Evolutionary conservation across 2,797 vertebrate genomes (phyloP), one percentile per base, ranked within the genome.

Genomic region (Hephaestus fuliginosus): DNA sequence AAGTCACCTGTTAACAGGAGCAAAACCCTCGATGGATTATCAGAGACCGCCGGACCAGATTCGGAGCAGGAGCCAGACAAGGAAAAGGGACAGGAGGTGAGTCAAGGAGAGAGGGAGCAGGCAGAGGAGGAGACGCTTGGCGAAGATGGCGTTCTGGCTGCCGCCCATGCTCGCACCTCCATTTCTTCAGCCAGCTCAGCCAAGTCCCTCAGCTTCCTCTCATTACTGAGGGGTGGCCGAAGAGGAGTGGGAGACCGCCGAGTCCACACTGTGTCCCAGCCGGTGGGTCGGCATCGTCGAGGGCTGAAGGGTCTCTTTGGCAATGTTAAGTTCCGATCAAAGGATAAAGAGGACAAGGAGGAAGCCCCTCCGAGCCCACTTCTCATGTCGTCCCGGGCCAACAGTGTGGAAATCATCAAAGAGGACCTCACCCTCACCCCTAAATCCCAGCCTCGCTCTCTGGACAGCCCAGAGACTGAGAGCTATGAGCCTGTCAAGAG

Each of bases 181-280:
- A 96, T 97, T 93, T 97, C 95, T 60, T 96, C 96, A 10, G 74
- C 90, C 44, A 82, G 93, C 83, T 96, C 96, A 0, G 94, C 91
- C 70, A 98, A 97, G 93, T 98, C 98, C 8, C 96, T 98, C 89
- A 95, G 97, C 93, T 99, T 99, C 93, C 96, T 99, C 82, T 96
- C 97, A 0, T 88, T 98, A 67, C 88, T 99, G 86, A 95, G 95
- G 51, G 96, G 96, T 60, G 96, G 95, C 81, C 88, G 93, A 7
- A 96, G 96, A 86, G 92, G 92, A 61, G 82, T 66, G 7, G 94
- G 84, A 51, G 95, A 96, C 85, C 94, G 93, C 57, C 92, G 93
- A 33, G 96, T 96, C 81, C 92, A 96, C 13, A 96, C 95, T 0
- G 96, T 97, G n/a, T 96, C 95, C 58, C 96, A 96, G 89, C 95